These are phyloP conservation scores for Eciton burchellii DNA, from an alignment of 1,140 invertebrate species.

Conservation along the genomic window DNA sequence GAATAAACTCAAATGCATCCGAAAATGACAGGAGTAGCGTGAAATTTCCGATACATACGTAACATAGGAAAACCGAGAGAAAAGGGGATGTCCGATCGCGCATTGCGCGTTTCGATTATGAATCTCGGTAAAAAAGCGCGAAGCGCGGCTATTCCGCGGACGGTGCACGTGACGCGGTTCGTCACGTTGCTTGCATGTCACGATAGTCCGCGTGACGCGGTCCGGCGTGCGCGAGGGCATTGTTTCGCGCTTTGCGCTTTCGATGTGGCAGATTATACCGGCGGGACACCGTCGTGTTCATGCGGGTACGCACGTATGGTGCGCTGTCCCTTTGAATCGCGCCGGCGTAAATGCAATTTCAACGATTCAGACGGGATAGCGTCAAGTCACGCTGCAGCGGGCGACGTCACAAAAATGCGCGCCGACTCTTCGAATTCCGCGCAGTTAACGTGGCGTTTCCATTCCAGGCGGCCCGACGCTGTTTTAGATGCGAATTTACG, in stretches of 20 bases:
- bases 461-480: slow-evolving; percentile 20
- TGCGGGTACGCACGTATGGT: neutral
- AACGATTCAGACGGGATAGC: slow-evolving; percentile 41
- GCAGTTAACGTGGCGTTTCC: slow-evolving; percentile 19
- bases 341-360: slow-evolving; percentile 65
- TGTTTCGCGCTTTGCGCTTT: slow-evolving; percentile 65
- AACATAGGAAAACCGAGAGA: neutral
- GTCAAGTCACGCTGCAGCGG: slow-evolving; percentile 44
- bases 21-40: no score
- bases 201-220: slow-evolving; percentile 42
- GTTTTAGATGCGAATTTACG: slow-evolving; percentile 20
- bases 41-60: neutral
- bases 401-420: slow-evolving; percentile 44
- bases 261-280: slow-evolving; percentile 65
- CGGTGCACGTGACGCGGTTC: slow-evolving; percentile 45
- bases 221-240: slow-evolving; percentile 41
- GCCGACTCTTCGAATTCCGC: slow-evolving; percentile 1
- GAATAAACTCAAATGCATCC: no score
- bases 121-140: slow-evolving; percentile 42
- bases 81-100: slow-evolving; percentile 25
- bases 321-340: slow-evolving; percentile 27
- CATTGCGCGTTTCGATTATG: slow-evolving; percentile 23
- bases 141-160: slow-evolving; percentile 16
- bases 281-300: slow-evolving; percentile 64
- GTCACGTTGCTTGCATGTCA: slow-evolving; percentile 43